A percentile compares a stretch with the other conserved stretches of the same genome.
phyloP scores from a whole-genome alignment of 1,140 invertebrate genomes.

The Drosophila sturtevanti region DNA sequence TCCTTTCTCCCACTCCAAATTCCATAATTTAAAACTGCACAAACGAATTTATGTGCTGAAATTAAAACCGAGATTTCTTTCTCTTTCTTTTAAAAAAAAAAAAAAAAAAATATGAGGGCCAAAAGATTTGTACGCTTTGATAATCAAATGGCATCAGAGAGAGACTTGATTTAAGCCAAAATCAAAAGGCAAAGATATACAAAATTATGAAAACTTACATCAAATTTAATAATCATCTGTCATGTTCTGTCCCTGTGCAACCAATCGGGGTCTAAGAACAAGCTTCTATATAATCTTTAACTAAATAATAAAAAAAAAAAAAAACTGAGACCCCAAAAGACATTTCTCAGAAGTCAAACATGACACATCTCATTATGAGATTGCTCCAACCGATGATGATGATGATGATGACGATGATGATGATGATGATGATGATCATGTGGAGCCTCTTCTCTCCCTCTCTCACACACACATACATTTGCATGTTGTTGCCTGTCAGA shows the following conservation, averaged over 20 bases:
- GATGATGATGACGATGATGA: constrained; percentile 38
- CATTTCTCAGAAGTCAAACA: constrained; percentile 71
- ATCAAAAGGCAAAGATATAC: neutral
- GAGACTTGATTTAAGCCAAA: neutral
- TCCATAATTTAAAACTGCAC: constrained; percentile 67
- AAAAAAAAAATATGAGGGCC: neutral
- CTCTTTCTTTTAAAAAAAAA: neutral
- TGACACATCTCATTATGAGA: constrained; percentile 77
- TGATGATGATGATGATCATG: constrained; percentile 54
- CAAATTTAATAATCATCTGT: constrained; percentile 65
- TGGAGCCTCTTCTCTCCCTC: constrained; percentile 29
- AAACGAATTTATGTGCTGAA: constrained; percentile 66
- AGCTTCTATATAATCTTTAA: constrained; percentile 12
- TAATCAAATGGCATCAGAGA: neutral
- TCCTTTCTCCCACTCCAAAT: neutral
- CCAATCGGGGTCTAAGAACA: constrained; percentile 33
- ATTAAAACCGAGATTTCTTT: constrained; percentile 49
- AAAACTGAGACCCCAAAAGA: constrained; percentile 35
- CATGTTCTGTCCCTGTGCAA: constrained; percentile 41
- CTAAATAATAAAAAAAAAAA: no score
- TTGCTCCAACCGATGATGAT: constrained; percentile 19
- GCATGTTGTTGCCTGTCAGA: constrained; percentile 60
- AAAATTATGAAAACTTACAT: constrained; percentile 18
- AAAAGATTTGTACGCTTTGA: neutral
- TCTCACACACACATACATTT: neutral